These are phyloP conservation scores for Lycia hirtaria DNA, from an alignment of 2,888 invertebrate species.

Conservation along the genomic window DNA sequence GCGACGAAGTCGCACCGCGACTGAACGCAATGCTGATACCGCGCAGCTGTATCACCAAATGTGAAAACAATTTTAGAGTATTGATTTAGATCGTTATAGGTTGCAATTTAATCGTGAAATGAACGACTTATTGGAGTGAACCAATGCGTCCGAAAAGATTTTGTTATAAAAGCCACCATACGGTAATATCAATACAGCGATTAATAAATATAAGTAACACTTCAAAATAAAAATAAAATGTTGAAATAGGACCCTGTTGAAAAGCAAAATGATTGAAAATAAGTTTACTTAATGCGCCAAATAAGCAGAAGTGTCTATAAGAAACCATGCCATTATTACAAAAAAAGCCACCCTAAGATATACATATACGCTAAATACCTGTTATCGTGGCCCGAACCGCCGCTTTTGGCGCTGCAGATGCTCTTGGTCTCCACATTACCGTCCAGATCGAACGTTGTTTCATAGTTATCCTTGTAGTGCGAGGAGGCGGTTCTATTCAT, in stretches of 20 bases:
- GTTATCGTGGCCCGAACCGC: conserved; percentile 92
- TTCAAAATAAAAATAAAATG: not conserved
- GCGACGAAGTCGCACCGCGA: too few relatives aligned
- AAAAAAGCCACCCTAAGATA: conserved; percentile 22
- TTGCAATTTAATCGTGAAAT: too few relatives aligned
- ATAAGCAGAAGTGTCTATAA: conserved; percentile 4
- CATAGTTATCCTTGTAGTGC: conserved; percentile 90
- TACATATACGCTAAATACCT: conserved; percentile 88
- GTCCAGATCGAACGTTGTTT: conserved; percentile 95
- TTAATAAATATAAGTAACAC: too few relatives aligned
- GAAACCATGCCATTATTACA: conserved; percentile 3
- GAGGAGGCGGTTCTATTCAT: conserved; percentile 64
- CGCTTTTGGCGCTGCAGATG: conserved; percentile 92
- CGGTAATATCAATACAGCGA: too few relatives aligned
- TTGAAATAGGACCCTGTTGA: not conserved
- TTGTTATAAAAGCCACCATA: too few relatives aligned
- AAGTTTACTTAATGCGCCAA: not conserved
- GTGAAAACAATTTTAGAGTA: too few relatives aligned
- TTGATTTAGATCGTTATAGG: too few relatives aligned
- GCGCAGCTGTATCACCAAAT: too few relatives aligned
- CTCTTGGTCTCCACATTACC: conserved; percentile 97
- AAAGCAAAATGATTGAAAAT: not conserved
- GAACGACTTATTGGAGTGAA: too few relatives aligned
- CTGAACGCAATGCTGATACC: too few relatives aligned
- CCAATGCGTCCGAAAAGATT: too few relatives aligned